Percentiles rank a stretch among this genome's conserved stretches.
These are phyloP conservation scores for Hydrolagus affinis DNA, from an alignment of 2,113 vertebrate genomes.

Conservation along the genomic window DNA sequence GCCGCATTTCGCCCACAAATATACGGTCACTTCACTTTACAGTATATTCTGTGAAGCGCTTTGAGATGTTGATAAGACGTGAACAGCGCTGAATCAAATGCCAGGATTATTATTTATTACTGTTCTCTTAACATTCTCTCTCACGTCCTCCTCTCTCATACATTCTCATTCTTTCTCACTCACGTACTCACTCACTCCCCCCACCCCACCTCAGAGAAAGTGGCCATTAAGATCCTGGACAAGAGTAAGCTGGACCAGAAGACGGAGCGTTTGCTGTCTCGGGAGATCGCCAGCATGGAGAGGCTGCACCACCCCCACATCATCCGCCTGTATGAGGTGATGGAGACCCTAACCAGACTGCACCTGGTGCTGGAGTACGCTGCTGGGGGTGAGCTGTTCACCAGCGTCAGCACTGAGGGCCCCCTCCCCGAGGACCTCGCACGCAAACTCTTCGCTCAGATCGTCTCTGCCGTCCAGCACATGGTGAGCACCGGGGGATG, in stretches of 20 bases:
- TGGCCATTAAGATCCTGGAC: constrained; percentile 95
- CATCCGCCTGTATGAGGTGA: constrained; percentile 94
- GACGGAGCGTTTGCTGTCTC: constrained; percentile 80
- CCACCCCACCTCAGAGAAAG: constrained; percentile 70
- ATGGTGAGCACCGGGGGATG: constrained; percentile 65
- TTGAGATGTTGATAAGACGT: too few relatives aligned
- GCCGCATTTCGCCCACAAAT: too few relatives aligned
- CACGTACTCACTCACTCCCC: too few relatives aligned
- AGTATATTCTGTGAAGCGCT: too few relatives aligned
- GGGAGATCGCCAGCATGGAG: constrained; percentile 97
- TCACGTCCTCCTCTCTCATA: too few relatives aligned
- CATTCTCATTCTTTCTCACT: too few relatives aligned
- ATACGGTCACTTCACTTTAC: too few relatives aligned
- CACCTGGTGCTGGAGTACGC: constrained; percentile 95
- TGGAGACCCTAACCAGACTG: constrained; percentile 85
- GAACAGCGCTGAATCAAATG: too few relatives aligned
- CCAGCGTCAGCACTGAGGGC: constrained; percentile 82
- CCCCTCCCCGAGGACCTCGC: constrained; percentile 77
- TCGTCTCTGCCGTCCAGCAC: constrained; percentile 90
- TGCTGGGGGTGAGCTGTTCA: constrained; percentile 87
- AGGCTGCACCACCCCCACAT: constrained; percentile 90
- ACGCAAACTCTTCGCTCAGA: constrained; percentile 88
- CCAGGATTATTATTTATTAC: too few relatives aligned
- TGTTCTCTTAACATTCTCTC: too few relatives aligned
- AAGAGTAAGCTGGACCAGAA: constrained; percentile 93